A percentile compares a stretch with the other conserved stretches of the same genome.
Evolutionary conservation across 2,888 invertebrate genomes (phyloP).

Genomic region (Drosophila mimetica): DNA sequence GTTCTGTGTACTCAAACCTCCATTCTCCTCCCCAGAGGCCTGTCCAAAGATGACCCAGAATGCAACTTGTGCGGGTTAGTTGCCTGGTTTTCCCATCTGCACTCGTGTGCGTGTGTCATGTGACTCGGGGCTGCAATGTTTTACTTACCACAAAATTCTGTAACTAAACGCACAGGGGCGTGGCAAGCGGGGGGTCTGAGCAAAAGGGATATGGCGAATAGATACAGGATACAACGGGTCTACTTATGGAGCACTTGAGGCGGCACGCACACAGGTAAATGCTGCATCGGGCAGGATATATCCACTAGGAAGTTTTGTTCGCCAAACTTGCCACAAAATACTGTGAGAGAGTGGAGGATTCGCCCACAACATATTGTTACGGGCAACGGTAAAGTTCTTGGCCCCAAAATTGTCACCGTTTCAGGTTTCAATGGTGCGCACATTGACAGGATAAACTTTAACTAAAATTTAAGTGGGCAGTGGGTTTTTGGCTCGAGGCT

Average conservation of each 20-base stretch:
- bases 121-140: constrained; percentile 63
- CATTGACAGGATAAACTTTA: constrained; percentile 76
- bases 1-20: constrained; percentile 9
- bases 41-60: constrained; percentile 70
- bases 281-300: constrained; percentile 43
- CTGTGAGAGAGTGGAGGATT: constrained; percentile 1
- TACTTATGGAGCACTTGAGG: constrained; percentile 74
- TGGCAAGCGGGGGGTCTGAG: neutral
- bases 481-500: constrained; percentile 6
- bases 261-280: constrained; percentile 58
- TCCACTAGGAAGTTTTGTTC: constrained; percentile 53
- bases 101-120: constrained; percentile 32
- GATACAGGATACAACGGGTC: constrained; percentile 54
- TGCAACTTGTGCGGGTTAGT: constrained; percentile 76
- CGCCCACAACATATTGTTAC: constrained; percentile 72
- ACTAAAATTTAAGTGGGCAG: constrained; percentile 53
- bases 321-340: constrained; percentile 23
- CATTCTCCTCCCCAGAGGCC: constrained; percentile 51
- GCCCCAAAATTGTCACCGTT: constrained; percentile 71
- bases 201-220: constrained; percentile 41
- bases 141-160: constrained; percentile 79
- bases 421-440: constrained; percentile 67
- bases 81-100: constrained; percentile 35
- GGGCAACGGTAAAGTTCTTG: constrained; percentile 67
- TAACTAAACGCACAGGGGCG: constrained; percentile 70